Percentiles rank a stretch among this genome's conserved stretches.
phyloP scores from a whole-genome alignment of 2,797 vertebrate species.

The Liasis olivaceus region DNA sequence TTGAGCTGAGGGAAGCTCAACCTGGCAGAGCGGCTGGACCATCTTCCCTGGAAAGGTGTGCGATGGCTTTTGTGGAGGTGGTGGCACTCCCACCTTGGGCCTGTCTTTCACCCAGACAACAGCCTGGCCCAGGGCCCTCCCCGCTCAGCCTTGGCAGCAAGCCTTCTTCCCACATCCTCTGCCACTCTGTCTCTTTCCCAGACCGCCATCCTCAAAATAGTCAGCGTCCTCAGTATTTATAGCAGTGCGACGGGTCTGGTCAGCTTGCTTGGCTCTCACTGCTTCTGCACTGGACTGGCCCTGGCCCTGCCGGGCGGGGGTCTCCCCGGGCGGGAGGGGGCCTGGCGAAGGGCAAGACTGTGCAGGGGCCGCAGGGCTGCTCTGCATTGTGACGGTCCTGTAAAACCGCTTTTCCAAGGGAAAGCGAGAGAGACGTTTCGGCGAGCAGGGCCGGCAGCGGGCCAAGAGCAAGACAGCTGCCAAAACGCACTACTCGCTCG shows the following conservation, averaged over 20 bases:
- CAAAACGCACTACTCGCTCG: conserved; percentile 82
- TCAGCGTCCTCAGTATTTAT: conserved; percentile 91
- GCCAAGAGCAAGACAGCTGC: conserved; percentile 77
- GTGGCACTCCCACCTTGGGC: too few species aligned
- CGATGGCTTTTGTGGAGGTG: too few species aligned
- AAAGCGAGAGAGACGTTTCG: conserved; percentile 76
- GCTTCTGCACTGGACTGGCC: conserved; percentile 82
- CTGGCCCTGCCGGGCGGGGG: conserved; percentile 76
- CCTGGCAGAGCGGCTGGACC: too few species aligned
- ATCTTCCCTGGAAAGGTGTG: too few species aligned
- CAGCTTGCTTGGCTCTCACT: conserved; percentile 97
- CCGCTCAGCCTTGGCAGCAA: too few species aligned
- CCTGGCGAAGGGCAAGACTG: conserved; percentile 73
- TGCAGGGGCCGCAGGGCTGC: conserved; percentile 57
- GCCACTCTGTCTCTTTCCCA: conserved; percentile 83
- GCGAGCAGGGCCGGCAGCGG: conserved; percentile 79
- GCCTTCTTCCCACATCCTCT: too few species aligned
- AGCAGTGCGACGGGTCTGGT: conserved; percentile 85
- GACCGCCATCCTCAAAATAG: conserved; percentile 91
- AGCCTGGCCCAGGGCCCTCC: too few species aligned
- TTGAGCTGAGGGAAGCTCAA: too few species aligned
- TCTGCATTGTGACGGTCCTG: conserved; percentile 79
- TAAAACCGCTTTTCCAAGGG: conserved; percentile 74
- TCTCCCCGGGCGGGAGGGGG: conserved; percentile 62
- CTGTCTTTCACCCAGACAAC: too few species aligned